Evolutionary conservation across 2,888 invertebrate species (phyloP).

Genomic region (Meteorus cinctellus): DNA sequence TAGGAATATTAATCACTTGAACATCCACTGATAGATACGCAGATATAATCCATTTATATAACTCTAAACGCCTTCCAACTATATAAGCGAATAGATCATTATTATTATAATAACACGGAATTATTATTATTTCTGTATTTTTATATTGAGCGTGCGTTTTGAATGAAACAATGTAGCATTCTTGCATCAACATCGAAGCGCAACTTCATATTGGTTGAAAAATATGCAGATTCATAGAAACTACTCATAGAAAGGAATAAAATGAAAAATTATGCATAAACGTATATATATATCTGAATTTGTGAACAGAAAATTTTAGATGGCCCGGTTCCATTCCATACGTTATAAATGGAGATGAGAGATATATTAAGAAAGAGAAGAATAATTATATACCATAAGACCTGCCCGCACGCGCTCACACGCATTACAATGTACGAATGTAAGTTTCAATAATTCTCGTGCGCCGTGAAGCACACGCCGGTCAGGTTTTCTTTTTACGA

Average conservation of each 20-base stretch:
- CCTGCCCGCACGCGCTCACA: not conserved
- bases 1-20: too few relatives aligned
- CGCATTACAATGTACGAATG: not conserved
- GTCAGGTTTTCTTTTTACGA: conserved; percentile 42
- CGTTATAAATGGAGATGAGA: not conserved
- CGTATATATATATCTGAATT: not conserved
- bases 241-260: not conserved
- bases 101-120: too few relatives aligned
- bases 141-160: too few relatives aligned
- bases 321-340: not conserved
- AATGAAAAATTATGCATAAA: not conserved
- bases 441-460: conserved; percentile 6
- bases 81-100: too few relatives aligned
- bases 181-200: too few relatives aligned
- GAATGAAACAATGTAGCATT: too few relatives aligned
- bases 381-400: not conserved
- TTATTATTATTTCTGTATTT: too few relatives aligned
- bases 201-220: too few relatives aligned
- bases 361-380: not conserved
- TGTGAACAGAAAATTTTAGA: not conserved
- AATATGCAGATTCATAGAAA: too few relatives aligned
- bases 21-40: too few relatives aligned
- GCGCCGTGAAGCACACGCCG: conserved; percentile 35
- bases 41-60: too few relatives aligned
- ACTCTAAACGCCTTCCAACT: too few relatives aligned